phyloP scores from a whole-genome alignment of 2,888 invertebrate genomes.

The Drosophila cracens region DNA sequence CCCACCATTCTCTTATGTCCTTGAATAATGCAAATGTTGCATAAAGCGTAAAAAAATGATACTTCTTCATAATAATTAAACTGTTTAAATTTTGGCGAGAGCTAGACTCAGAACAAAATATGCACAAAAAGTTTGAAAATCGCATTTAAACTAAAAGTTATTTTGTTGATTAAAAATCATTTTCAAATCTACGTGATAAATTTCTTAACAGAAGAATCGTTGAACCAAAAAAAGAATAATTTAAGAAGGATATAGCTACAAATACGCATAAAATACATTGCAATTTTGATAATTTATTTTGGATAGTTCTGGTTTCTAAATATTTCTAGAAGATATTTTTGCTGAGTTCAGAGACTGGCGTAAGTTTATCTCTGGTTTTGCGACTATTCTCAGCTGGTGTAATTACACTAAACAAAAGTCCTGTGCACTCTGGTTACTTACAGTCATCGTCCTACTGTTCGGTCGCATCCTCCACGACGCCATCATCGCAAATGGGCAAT shows the following conservation, averaged over 20 bases:
- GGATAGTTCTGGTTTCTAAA: background rate
- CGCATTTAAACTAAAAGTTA: background rate
- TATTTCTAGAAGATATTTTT: background rate
- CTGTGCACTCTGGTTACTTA: slow-evolving; percentile 30
- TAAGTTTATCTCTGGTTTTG: background rate
- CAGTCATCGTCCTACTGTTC: slow-evolving; percentile 40
- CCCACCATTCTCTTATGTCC: background rate
- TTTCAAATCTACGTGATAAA: background rate
- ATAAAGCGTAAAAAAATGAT: slow-evolving; percentile 11
- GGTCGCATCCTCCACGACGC: slow-evolving; percentile 22
- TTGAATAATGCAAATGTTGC: slow-evolving; percentile 44
- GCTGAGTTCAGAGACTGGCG: background rate
- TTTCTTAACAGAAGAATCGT: background rate
- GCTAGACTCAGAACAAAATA: background rate
- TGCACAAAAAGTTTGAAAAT: background rate
- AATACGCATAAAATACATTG: background rate
- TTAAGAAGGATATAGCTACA: background rate
- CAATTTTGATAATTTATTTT: background rate
- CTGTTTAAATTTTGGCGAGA: slow-evolving; percentile 36
- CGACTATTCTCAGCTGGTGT: background rate
- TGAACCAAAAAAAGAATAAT: background rate
- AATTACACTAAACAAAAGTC: slow-evolving; percentile 3
- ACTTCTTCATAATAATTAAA: slow-evolving; percentile 40
- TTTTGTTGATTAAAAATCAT: background rate
- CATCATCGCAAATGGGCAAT: slow-evolving; percentile 35